A percentile compares a stretch with the other conserved stretches of the same genome.
Conservation (phyloP, 2,113 vertebrate species). For the Plestiodon gilberti region DNA sequence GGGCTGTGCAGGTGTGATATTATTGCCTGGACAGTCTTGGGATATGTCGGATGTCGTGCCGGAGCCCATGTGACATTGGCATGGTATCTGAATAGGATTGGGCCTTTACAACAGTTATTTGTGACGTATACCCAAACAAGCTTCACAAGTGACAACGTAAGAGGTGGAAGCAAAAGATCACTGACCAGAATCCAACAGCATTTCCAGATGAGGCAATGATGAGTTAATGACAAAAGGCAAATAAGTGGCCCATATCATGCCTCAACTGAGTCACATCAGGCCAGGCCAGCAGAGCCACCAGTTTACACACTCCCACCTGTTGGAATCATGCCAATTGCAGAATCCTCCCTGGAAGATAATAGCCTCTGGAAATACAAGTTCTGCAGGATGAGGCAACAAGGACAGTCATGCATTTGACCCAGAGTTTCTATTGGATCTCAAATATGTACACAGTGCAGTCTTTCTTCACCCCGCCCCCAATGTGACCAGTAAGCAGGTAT, state of each 20-base stretch:
- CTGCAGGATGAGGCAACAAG: slow-evolving; percentile 38
- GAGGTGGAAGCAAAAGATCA: background rate
- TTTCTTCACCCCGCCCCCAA: background rate
- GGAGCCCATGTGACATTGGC: too few relatives aligned
- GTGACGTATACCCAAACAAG: rapidly evolving
- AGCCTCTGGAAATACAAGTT: slow-evolving; percentile 63
- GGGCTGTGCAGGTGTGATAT: too few relatives aligned
- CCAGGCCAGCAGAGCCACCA: background rate
- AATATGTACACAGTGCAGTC: slow-evolving; percentile 7
- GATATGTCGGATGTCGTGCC: too few relatives aligned
- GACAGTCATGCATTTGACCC: background rate
- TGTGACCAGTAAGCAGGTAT: slow-evolving; percentile 22
- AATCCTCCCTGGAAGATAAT: background rate
- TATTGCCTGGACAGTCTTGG: too few relatives aligned
- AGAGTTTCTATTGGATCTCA: slow-evolving; percentile 21
- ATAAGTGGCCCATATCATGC: background rate
- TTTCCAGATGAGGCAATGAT: background rate
- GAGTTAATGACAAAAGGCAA: background rate
- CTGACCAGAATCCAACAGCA: background rate
- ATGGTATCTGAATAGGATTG: too few relatives aligned
- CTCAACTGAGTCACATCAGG: background rate
- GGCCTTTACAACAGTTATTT: too few relatives aligned
- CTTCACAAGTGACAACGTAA: background rate
- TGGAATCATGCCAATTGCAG: slow-evolving; percentile 46
- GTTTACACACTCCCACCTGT: slow-evolving; percentile 47